Base-by-base conservation (phyloP, 2,113 vertebrate genomes). In the Campylomormyrus tamandua region DNA sequence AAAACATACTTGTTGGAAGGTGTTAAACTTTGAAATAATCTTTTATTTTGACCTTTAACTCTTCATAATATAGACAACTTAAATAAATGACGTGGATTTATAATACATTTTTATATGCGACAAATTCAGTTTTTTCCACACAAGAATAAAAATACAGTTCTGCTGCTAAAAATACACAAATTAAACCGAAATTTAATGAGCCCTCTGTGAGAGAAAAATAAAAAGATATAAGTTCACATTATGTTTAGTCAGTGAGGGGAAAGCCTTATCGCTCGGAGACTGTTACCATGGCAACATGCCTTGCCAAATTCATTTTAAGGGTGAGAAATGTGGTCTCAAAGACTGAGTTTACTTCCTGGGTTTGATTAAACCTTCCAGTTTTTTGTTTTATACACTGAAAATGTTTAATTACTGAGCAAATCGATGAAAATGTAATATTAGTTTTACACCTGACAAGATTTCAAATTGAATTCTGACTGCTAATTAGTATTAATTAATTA, bases 101-200 rank as follows among this genome's bases (percentile, higher is more conserved):
- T 27, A 9, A 27, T 21, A 56, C 50, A 87, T 87, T 87, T 56
- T 87, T 87, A 87, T 19, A 80, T 42, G 15, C 19, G 74, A 80
- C 17, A 42, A 39, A 42, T 80, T 80, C 35, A 17, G 31, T 46
- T 87, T 50, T 52, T 42, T 42, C 9, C 17, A 58, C 50, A 45
- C 17, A 21, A 46, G 77, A 84, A 89, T 27, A 45, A 89, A 62
- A 58, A 52, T 52, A 50, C 3, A 87, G 45, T n/a, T 10, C 70
- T 10, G 77, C 52, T 2, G 50, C 53, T 58, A 89, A 89, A 80
- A 89, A 83, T 84, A 45, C 8, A 89, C 52, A 31, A 48, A 85
- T 83, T 62, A 89, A 84, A 84, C 77, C 19, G 39, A 77, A 58
- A 50, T 85, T 89, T 84, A 89, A 89, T 89, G 77, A 83, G 89